Base-by-base conservation (phyloP, 2,113 vertebrate genomes). In the Phrynocephalus versicolor region DNA sequence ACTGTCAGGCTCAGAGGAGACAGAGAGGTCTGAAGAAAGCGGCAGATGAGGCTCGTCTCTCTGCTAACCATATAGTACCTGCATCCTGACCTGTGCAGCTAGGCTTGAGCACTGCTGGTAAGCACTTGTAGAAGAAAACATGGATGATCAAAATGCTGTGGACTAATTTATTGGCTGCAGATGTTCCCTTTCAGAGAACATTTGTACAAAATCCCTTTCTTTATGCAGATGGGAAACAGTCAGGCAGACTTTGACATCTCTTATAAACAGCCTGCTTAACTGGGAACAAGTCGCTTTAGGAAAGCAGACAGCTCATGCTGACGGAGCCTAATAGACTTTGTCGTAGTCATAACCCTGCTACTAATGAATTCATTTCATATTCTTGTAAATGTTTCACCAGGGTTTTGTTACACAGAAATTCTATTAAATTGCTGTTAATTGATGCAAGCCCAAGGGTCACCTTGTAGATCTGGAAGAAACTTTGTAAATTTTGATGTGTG, bases 341-440 rank as follows among this genome's bases (percentile, higher is more conserved):
- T 79, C 0, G 0, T 27, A 82, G 88, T 82, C 1, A 2, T 19
- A 83, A 62, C 2, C 39, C 6, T 39, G 84, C n/a, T 89, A n/a
- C 65, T 88, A 89, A 91, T 83, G 69, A 91, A 88, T n/a, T 80
- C 58, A 73, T 83, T 72, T 86, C 35, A 18, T 45, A 86, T 58
- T 78, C 25, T 62, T 64, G n/a, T 39, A 82, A 67, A 79, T 1
- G 2, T 84, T 86, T 27, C 58, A 83, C 74, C 81, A 75, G 51
- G 81, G 74, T 45, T 70, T 73, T 81, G 70, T 81, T 82, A 76
- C 58, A 23, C 75, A 55, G 70, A 69, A 87, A 82, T 86, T 87
- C 60, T 87, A 35, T 72, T 80, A 45, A 85, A 86, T 10, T 71
- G 35, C 37, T 58, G 80, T 55, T 87, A 89, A 75, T 3, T 82